phyloP scores from a whole-genome alignment of 2,113 vertebrate species.

The Eudyptes chrysolophus region DNA sequence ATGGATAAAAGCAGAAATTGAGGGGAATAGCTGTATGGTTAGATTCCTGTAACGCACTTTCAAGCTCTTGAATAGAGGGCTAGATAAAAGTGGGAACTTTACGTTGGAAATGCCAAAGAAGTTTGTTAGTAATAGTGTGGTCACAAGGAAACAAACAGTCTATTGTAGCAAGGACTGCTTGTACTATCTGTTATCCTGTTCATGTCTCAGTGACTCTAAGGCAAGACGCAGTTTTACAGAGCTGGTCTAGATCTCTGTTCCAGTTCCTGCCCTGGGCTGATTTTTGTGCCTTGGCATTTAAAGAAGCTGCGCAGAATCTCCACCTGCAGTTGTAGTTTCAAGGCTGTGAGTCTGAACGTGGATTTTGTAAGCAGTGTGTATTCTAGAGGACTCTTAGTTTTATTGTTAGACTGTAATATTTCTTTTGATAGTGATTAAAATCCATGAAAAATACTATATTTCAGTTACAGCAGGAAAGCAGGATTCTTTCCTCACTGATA shows the following conservation, averaged over 20 bases:
- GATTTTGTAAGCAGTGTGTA: neutral
- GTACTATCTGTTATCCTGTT: neutral
- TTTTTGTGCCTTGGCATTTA: neutral
- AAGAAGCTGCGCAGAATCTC: neutral
- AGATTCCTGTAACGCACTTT: neutral
- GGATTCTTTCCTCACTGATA: neutral
- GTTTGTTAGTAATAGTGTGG: neutral
- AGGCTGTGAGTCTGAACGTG: neutral
- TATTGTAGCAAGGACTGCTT: neutral
- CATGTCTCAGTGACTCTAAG: neutral
- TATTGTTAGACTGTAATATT: neutral
- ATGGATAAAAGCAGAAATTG: neutral
- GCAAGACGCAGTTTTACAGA: neutral
- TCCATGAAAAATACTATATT: neutral
- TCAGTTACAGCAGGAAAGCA: neutral
- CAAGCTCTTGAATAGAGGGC: neutral
- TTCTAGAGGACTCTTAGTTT: neutral
- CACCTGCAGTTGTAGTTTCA: neutral
- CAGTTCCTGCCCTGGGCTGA: neutral
- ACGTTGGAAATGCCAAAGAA: neutral
- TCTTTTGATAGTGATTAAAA: neutral
- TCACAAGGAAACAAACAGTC: rapidly evolving
- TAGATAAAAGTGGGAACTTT: neutral
- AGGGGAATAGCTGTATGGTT: neutral
- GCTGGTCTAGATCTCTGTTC: neutral